phyloP scores from a whole-genome alignment of 2,888 invertebrate genomes.

The Andrena marginata region DNA sequence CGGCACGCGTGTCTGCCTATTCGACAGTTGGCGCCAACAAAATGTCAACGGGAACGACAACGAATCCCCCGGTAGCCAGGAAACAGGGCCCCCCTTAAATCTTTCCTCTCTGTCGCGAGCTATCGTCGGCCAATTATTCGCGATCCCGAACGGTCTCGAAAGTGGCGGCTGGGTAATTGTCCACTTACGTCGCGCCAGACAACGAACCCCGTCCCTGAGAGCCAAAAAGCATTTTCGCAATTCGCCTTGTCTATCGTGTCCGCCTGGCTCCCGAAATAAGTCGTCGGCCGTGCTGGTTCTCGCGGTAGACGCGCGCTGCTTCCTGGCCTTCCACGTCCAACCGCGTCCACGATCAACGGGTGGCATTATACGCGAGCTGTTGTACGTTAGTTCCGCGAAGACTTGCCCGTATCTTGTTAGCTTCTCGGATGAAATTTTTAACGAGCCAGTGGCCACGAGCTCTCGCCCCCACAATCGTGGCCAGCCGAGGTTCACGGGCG shows the following conservation, averaged over 20 bases:
- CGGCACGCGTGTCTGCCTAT: neutral
- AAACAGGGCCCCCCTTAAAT: conserved; percentile 7
- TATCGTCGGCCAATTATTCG: conserved; percentile 44
- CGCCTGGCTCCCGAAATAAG: conserved; percentile 48
- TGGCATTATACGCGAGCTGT: neutral
- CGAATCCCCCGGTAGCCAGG: neutral
- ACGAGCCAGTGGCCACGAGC: conserved; percentile 11
- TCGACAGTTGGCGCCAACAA: too few species aligned
- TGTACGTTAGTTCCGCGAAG: neutral
- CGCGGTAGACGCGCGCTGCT: conserved; percentile 2
- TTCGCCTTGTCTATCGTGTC: conserved; percentile 40
- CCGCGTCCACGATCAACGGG: too few species aligned
- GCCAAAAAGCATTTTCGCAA: conserved; percentile 45
- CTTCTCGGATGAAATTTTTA: conserved; percentile 22
- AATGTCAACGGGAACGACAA: too few species aligned
- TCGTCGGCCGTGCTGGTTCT: conserved; percentile 9
- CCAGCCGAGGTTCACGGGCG: neutral
- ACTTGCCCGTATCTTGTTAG: neutral
- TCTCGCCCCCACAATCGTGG: neutral
- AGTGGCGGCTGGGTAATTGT: conserved; percentile 30
- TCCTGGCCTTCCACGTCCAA: neutral
- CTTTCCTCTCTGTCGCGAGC: conserved; percentile 15
- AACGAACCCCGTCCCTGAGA: conserved; percentile 35
- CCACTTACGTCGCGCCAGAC: conserved; percentile 26
- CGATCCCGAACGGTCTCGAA: conserved; percentile 12